Base-by-base conservation (phyloP, 2,797 vertebrate genomes). In the Crenichthys baileyi region DNA sequence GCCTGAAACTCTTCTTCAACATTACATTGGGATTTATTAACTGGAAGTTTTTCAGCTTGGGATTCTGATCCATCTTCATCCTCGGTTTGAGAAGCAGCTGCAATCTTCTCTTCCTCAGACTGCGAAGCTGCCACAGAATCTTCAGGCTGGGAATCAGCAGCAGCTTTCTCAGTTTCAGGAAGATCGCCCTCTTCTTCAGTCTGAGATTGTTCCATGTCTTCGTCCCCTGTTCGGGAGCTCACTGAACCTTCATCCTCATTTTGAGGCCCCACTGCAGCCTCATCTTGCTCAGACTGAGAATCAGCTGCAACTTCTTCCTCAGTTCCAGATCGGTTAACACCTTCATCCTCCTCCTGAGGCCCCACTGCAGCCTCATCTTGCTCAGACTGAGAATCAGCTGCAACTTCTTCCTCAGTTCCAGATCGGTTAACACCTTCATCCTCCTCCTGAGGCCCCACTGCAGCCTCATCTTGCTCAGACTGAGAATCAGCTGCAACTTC, bases 291-390 rank as follows among this genome's bases (percentile, higher is more conserved):
- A 1, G 31, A 39, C 39, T 18, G 1, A 68, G 58, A 61, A 46
- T 76, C 75, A 65, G 56, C 31, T 46, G 44, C 51, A 71, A 26
- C 53, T 31, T 77, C 67, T 11, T 70, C 22, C 77, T 75, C 26
- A 44, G 41, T 0, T 70, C 4, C 24, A 72, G 0, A n/a, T n/a
- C n/a, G n/a, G n/a, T n/a, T n/a, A n/a, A n/a, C n/a, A n/a, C n/a
- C n/a, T n/a, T n/a, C 56, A 5, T 82, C 81, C 39, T 86, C 79
- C 55, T 73, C 81, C 39, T 79, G 82, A 53, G 56, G 72, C n/a
- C n/a, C n/a, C n/a, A 26, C 4, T n/a, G n/a, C 55, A 22, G 50
- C 48, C 41, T 73, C 41, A 7, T 31, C 31, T 1, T 68, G 58
- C 11, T 53, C 70, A 1, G 31, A 39, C 39, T 18, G 1, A 68